Conservation (phyloP, 2,113 vertebrate species). For the Apaloderma vittatum region DNA sequence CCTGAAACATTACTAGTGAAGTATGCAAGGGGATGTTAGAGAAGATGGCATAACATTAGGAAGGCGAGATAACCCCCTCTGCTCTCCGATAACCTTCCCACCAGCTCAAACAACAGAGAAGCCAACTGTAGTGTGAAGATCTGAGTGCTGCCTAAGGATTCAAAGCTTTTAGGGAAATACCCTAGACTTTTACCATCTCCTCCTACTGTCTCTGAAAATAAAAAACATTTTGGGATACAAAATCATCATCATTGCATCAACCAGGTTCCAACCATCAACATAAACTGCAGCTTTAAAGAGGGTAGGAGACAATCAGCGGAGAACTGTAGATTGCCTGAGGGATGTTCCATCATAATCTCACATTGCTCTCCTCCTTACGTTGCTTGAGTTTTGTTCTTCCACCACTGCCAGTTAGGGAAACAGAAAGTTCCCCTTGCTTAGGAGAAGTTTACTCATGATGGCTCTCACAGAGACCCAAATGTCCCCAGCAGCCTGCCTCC, state of each 20-base stretch:
- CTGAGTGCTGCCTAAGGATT: not conserved
- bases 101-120: not conserved
- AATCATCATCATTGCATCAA: not conserved
- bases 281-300: not conserved
- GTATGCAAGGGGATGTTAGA: not conserved
- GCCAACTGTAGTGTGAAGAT: accelerated
- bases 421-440: not conserved
- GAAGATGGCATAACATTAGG: not conserved
- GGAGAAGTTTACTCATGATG: not conserved
- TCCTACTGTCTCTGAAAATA: not conserved
- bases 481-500: not conserved
- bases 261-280: not conserved
- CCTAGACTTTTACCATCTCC: not conserved
- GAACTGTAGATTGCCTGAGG: not conserved
- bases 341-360: accelerated
- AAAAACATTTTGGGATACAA: not conserved
- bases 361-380: not conserved
- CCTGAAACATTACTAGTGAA: not conserved
- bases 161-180: not conserved
- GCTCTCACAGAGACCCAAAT: not conserved
- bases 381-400: not conserved
- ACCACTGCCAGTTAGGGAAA: not conserved
- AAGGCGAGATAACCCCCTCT: not conserved
- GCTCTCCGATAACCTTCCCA: not conserved
- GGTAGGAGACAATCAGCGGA: not conserved